Base-by-base conservation (phyloP, 2,797 vertebrate species). In the Phataginus tetradactyla region DNA sequence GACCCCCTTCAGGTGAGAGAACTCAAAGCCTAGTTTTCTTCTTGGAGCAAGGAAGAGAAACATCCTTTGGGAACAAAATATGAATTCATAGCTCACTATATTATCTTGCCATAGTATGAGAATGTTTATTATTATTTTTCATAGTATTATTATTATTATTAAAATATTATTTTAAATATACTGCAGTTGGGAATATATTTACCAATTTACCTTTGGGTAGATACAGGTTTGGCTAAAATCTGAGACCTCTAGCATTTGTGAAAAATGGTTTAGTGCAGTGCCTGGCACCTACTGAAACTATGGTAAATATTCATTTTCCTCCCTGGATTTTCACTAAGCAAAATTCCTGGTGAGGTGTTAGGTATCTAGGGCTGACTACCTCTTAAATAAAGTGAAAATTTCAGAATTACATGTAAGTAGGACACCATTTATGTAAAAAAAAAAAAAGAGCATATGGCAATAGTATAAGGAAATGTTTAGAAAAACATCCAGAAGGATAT, bases 361-460 rank as follows among this genome's bases (percentile, higher is more conserved):
- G 34, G 45, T 87, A 32, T n/a, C 13, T 72, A 39, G 42, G n/a
- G 25, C 34, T 45, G 49, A 88, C 45, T 71, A 34, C n/a, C 39
- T 96, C 49, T 84, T 85, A 85, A 80, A 86, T 49, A 63, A 74
- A 92, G 29, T 64, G n/a, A 53, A 53, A 51, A 51, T 80, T 94
- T 63, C n/a, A 90, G 63, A 83, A 81, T 37, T 51, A 64, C 29
- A 57, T 34, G 21, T 20, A 87, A 66, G 11, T 42, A 27, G 51
- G 55, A 68, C 34, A 29, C 34, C 34, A 83, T 77, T 80, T 71
- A 49, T 55, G 18, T 9, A 61, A 45, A 61, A 69, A 18, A 74
- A 68, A 13, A 10, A 20, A 7, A 45, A 88, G 91, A 61, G 14
- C 18, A 21, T 45, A 59, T 13, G 85, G 34, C 32, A 90, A 77